Percentiles rank a stretch among this genome's conserved stretches.
Conservation (phyloP, 2,797 vertebrate genomes). For the Linurgus olivaceus region DNA sequence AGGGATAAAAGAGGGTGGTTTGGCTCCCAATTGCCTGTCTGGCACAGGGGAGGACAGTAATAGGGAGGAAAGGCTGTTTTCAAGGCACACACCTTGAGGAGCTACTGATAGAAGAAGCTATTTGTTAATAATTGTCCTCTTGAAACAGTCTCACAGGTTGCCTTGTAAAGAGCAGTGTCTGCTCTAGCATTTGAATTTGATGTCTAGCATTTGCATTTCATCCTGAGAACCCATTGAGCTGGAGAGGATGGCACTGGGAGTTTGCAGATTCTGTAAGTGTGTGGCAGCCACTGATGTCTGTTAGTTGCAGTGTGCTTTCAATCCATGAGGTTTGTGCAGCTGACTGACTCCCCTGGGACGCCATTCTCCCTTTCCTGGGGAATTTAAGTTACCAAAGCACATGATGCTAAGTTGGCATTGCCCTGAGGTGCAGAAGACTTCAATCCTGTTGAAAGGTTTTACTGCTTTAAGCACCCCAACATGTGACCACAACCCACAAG, state of each 20-base stretch:
- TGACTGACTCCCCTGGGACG: accelerated
- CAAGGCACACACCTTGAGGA: background rate
- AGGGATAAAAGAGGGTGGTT: background rate
- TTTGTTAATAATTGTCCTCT: background rate
- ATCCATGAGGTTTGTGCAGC: accelerated
- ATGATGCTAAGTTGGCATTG: accelerated
- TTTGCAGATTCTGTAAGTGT: background rate
- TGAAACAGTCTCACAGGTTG: background rate
- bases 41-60: background rate
- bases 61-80: background rate
- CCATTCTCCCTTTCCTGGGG: background rate
- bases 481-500: background rate
- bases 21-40: background rate
- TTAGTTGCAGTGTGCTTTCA: background rate
- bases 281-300: background rate
- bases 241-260: background rate
- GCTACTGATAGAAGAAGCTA: background rate
- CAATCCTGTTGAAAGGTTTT: background rate
- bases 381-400: background rate
- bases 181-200: background rate
- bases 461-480: background rate
- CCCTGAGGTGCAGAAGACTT: background rate
- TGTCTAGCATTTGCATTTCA: background rate
- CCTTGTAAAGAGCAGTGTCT: background rate
- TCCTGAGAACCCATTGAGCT: background rate